These are phyloP conservation scores for Drosophila mimica DNA, from an alignment of 2,888 invertebrate genomes.

Conservation along the genomic window DNA sequence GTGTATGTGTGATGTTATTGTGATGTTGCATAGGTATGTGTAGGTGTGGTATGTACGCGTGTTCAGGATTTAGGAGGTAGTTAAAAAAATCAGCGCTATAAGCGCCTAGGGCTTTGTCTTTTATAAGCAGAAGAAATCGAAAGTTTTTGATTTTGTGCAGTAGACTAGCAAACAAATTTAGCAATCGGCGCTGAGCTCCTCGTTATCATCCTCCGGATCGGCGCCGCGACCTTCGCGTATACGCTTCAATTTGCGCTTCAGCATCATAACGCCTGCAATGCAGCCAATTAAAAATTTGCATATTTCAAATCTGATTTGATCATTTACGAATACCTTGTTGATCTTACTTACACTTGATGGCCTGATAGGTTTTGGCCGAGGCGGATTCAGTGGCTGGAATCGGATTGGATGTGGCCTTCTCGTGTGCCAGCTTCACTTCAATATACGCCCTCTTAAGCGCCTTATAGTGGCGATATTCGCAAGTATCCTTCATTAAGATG, in stretches of 20 bases:
- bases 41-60: conserved; percentile 22
- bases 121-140: conserved; percentile 40
- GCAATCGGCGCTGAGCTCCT: conserved; percentile 63
- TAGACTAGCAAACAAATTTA: conserved; percentile 5
- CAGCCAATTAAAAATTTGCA: neutral
- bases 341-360: conserved; percentile 83
- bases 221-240: conserved; percentile 84
- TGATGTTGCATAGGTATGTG: conserved; percentile 21
- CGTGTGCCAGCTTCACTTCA: conserved; percentile 84
- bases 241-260: conserved; percentile 84
- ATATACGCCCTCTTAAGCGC: conserved; percentile 83
- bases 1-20: conserved; percentile 14
- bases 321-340: neutral
- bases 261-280: conserved; percentile 83
- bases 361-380: conserved; percentile 84
- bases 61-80: conserved; percentile 45
- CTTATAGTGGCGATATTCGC: conserved; percentile 84
- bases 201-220: conserved; percentile 79
- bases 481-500: conserved; percentile 83
- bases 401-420: conserved; percentile 73
- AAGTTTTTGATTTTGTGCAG: conserved; percentile 31
- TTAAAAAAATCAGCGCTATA: conserved; percentile 41
- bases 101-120: conserved; percentile 58
- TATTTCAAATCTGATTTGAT: neutral
- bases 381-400: conserved; percentile 71